phyloP scores from a whole-genome alignment of 2,113 vertebrate genomes.

The Suricata suricatta region DNA sequence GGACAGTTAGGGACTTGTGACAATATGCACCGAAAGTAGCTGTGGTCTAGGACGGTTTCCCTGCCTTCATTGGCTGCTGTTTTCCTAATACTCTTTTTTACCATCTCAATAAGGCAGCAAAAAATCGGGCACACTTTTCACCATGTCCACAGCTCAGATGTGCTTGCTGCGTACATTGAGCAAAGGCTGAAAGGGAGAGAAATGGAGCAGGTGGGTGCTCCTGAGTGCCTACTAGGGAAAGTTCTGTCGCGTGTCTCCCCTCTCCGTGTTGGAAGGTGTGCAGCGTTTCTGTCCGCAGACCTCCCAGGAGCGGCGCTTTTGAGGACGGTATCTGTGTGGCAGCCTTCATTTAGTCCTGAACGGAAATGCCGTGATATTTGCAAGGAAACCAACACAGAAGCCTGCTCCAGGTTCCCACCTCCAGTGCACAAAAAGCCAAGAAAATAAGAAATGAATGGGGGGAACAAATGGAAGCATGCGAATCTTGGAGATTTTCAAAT shows the following conservation, averaged over 20 bases:
- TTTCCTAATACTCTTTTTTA: not conserved
- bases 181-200: not conserved
- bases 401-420: not conserved
- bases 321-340: not conserved
- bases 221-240: not conserved
- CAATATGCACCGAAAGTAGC: not conserved
- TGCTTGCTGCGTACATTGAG: not conserved
- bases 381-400: not conserved
- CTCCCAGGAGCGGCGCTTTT: not conserved
- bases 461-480: not conserved
- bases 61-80: not conserved
- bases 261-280: not conserved
- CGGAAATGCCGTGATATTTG: not conserved
- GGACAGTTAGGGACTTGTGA: not conserved
- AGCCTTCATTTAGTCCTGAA: not conserved
- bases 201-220: not conserved
- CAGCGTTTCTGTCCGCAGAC: fast-evolving
- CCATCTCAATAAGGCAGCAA: not conserved
- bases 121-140: not conserved
- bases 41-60: not conserved
- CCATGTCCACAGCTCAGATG: not conserved
- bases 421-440: not conserved
- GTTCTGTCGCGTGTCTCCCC: not conserved
- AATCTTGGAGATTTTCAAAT: constrained; percentile 9
- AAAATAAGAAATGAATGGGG: not conserved